These are phyloP conservation scores for Odontesthes bonariensis DNA, from an alignment of 2,113 vertebrate species.

Conservation along the genomic window DNA sequence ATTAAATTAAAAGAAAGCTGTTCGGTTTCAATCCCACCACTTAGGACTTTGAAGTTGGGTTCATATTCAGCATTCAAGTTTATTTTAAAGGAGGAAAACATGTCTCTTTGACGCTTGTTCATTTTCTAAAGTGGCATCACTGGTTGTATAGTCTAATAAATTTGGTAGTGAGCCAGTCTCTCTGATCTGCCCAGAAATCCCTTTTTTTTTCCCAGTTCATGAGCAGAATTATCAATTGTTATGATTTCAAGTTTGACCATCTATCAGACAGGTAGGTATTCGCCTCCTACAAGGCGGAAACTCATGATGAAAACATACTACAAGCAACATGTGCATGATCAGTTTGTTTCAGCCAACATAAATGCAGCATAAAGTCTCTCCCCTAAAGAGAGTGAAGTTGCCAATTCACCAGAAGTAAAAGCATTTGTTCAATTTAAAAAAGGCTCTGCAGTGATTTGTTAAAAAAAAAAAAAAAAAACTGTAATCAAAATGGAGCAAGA, in stretches of 20 bases:
- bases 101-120: too few species aligned
- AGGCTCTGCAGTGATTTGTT: too few species aligned
- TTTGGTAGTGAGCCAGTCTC: not conserved
- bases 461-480: too few species aligned
- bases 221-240: conserved; percentile 15
- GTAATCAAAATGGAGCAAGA: not conserved
- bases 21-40: too few species aligned
- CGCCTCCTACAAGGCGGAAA: conserved; percentile 17
- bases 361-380: too few species aligned
- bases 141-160: not conserved
- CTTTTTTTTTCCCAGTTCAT: conserved; percentile 11
- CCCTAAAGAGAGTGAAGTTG: too few species aligned
- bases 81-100: too few species aligned
- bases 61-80: too few species aligned
- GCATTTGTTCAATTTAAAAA: not conserved
- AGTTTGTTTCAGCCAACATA: too few species aligned
- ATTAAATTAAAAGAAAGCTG: not conserved
- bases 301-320: conserved; percentile 7
- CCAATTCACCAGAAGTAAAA: too few species aligned
- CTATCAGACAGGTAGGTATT: not conserved
- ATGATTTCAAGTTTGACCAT: conserved; percentile 1
- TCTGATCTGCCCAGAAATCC: conserved; percentile 7
- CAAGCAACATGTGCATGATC: not conserved
- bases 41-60: too few species aligned
- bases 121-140: not conserved